These are phyloP conservation scores for Philaethria dido DNA, from an alignment of 2,888 invertebrate genomes.

Conservation along the genomic window DNA sequence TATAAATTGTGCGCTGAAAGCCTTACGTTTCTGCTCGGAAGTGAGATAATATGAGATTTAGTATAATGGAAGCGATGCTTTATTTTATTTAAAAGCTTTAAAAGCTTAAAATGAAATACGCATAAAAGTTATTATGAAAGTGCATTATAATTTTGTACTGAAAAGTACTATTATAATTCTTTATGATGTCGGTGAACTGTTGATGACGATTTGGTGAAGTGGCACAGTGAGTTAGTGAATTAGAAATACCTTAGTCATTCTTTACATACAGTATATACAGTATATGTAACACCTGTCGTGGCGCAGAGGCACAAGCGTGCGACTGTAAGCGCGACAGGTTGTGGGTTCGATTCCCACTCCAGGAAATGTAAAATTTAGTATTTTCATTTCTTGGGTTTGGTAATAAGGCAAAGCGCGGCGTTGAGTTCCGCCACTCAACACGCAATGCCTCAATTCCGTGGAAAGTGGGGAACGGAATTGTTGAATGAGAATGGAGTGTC, in stretches of 20 bases:
- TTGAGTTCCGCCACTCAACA: too few species aligned
- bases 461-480: too few species aligned
- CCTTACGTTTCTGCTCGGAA: conserved; percentile 39
- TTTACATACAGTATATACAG: too few species aligned
- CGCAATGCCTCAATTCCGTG: too few species aligned
- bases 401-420: too few species aligned
- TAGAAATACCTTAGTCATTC: background rate
- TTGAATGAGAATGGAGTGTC: too few species aligned
- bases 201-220: background rate
- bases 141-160: conserved; percentile 10
- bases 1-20: conserved; percentile 44
- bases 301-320: too few species aligned
- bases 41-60: conserved; percentile 45
- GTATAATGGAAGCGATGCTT: conserved; percentile 39
- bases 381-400: too few species aligned
- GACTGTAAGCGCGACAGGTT: too few species aligned
- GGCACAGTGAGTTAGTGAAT: background rate
- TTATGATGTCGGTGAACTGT: background rate
- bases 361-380: too few species aligned
- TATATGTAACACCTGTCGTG: too few species aligned
- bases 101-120: conserved; percentile 23
- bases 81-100: conserved; percentile 37
- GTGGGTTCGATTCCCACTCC: too few species aligned
- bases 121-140: conserved; percentile 21
- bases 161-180: conserved; percentile 9